Conservation (phyloP, 2,797 vertebrate species). For the Chiloscyllium punctatum region DNA sequence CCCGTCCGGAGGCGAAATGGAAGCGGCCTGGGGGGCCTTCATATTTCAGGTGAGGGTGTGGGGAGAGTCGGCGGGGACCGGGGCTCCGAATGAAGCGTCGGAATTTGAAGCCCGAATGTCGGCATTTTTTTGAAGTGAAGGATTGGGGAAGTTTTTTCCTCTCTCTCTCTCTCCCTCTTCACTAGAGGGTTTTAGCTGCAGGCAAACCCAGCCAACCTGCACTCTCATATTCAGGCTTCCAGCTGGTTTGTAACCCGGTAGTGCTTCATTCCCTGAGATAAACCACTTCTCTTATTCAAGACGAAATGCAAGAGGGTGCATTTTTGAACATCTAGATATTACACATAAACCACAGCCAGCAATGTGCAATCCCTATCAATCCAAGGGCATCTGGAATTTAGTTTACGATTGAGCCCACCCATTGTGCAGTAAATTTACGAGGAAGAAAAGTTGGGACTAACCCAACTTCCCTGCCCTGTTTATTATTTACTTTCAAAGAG, state of each 20-base stretch:
- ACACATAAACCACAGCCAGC: not conserved
- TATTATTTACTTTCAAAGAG: not conserved
- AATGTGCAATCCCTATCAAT: not conserved
- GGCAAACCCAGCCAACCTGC: not conserved
- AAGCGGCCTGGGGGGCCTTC: conserved; percentile 71
- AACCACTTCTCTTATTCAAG: not conserved
- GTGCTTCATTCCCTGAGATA: not conserved
- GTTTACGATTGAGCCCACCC: not conserved
- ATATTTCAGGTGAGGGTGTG: conserved; percentile 68
- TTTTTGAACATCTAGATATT: not conserved
- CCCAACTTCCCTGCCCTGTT: not conserved
- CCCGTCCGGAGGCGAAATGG: conserved; percentile 72
- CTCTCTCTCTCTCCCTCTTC: conserved; percentile 44
- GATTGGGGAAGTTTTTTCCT: not conserved
- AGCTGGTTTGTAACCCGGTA: not conserved
- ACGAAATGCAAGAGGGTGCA: not conserved
- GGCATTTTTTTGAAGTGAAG: not conserved
- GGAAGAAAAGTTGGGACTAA: not conserved
- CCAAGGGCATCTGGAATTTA: not conserved
- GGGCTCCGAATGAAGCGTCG: not conserved
- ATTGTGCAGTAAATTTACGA: not conserved
- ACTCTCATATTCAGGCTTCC: not conserved
- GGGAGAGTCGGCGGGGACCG: no score
- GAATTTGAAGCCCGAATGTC: not conserved
- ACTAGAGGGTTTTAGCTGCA: not conserved